Evolutionary conservation across 1,140 invertebrate species (phyloP), one percentile per base, ranked within the genome.

Genomic region (Drosophila sproati): DNA sequence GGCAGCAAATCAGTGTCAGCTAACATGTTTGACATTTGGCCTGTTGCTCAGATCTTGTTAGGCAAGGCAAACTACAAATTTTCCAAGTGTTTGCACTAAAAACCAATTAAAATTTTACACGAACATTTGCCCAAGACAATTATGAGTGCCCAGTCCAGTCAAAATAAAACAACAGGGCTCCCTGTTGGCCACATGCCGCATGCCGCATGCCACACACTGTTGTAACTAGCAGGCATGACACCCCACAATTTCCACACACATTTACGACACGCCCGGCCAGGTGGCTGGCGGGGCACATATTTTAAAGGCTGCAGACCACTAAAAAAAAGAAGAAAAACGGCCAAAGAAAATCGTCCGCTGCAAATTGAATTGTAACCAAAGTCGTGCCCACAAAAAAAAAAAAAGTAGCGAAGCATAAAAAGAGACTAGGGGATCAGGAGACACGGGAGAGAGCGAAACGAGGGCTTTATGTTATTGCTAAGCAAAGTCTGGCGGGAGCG

Each of bases 331-430:
- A 7, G 3, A 8, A 41, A 61, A 76, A 66, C 67, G 78, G 71
- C 50, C 75, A 82, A 77, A 71, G 68, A 73, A 79, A 74, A 74
- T 63, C 77, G 73, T 68, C 52, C 80, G 71, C 77, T 80, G 85
- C 85, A 88, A 88, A 88, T 88, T 88, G 83, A 88, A 88, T 89
- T 88, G 83, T 88, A 88, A 89, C 83, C 83, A 89, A 88, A 89
- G 83, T 83, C 69, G 70, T 80, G 82, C 62, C 70, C 68, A 62
- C 64, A 45, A 52, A 48, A 52, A 62, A 47, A 2, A 57, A 31
- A 41, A 10, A 29, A 39, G 41, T 28, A 51, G 31, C 48, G 32
- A 3, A 51, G 35, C 8, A 39, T 70, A 52, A 52, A 66, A 39
- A 54, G 41, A 50, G 54, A 8, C 12, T 8, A 52, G 39, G 6